Evolutionary conservation across 1,140 invertebrate species (phyloP), one percentile per base, ranked within the genome.

Genomic region (Tetramorium parvispinum): DNA sequence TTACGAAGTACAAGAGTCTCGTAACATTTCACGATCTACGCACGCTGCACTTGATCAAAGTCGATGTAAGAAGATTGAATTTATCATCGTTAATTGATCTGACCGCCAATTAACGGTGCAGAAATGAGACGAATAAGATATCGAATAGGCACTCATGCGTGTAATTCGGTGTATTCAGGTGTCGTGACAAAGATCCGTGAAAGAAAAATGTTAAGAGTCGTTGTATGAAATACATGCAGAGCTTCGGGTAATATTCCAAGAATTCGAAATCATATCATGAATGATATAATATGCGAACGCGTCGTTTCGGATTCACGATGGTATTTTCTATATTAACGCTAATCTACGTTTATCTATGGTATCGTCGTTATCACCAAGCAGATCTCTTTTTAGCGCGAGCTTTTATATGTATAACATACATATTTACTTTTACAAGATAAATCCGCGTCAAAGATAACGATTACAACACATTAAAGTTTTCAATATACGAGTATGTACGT

Each of bases 161-260:
- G 4, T 78, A 32, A 53, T 79, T 79, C 18, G 7, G 1, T 37
- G 24, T 81, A 27, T 81, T 82, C 37, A 57, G 65, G 21, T 73
- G 24, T 49, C 37, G 11, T 40, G 27, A 21, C 21, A 46, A 46
- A 18, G 27, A 57, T 55, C 3, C 32, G 3, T 71, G 18, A 6
- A 57, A 70, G 40, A 40, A 68, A 37, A 68, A 68, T 7, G 59
- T 32, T 27, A 53, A 81, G 37, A 37, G 6, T 57, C 4, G n/a
- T 13, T 55, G 18, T 32, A 71, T 27, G 27, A 10, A 65, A 5
- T 11, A 61, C 7, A 37, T 16, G 10, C 5, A 70, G 2, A 40
- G 21, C 27, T 21, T 46, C 18, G 53, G n/a, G 40, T 82, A 82
- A 27, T 82, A 73, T 82, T 82, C 66, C 79, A 73, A 1, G 21